Evolutionary conservation across 2,797 vertebrate species (phyloP).

Genomic region (Denticeps clupeoides): DNA sequence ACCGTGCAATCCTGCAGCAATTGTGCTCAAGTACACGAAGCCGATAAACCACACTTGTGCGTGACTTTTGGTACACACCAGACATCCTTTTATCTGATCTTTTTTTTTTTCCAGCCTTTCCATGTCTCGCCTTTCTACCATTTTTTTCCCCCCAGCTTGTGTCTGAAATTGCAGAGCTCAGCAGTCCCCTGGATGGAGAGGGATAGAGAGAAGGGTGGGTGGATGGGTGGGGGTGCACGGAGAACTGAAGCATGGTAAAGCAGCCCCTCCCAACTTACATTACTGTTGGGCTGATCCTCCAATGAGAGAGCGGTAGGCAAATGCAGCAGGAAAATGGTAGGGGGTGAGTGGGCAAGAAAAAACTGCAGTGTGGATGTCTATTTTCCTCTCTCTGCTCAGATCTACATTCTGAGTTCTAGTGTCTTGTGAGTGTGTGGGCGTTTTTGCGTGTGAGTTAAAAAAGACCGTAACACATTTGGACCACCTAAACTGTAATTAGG

Average conservation of each 20-base stretch:
- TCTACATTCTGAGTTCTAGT: constrained; percentile 50
- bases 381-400: constrained; percentile 53
- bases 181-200: constrained; percentile 39
- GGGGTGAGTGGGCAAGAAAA: constrained; percentile 38
- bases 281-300: constrained; percentile 56
- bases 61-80: no score
- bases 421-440: constrained; percentile 22
- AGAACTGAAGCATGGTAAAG: constrained; percentile 47
- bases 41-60: no score
- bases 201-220: constrained; percentile 25
- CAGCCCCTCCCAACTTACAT: constrained; percentile 60
- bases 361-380: constrained; percentile 52
- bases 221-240: constrained; percentile 30
- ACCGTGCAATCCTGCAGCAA: no score
- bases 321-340: constrained; percentile 46
- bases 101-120: not conserved
- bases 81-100: not conserved
- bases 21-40: no score
- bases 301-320: constrained; percentile 52
- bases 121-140: constrained; percentile 28
- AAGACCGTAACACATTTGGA: not conserved
- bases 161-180: constrained; percentile 59
- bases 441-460: constrained; percentile 13
- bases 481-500: not conserved
- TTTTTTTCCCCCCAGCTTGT: constrained; percentile 26